Evolutionary conservation across 1,140 invertebrate genomes (phyloP), one percentile per base, ranked within the genome.

Genomic region (Papilio polyxenes): DNA sequence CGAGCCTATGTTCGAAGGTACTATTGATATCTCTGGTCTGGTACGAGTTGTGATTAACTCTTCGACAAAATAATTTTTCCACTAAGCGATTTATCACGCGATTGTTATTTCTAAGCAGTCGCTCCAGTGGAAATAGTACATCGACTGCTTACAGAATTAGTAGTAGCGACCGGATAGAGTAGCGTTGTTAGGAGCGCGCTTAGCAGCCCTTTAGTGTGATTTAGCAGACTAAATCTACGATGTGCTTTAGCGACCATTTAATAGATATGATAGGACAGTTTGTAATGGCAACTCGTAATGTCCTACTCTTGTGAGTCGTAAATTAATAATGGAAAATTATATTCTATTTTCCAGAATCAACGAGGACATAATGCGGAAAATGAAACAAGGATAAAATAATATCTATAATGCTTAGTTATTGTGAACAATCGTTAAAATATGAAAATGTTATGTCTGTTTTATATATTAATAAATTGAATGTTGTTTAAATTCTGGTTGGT

Each of bases 1-100:
- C 82, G 89, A 20, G 88, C 87, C 23, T 83, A 85, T 62, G 87
- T 91, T 59, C 81, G 84, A 76, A 87, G 87, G 91, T 92, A 82
- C 48, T 37, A 17, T 11, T 44, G 17, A 17, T 6, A 31, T 31
- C 23, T 31, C 23, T 31, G 23, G 17, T 6, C 15, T 56, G 13
- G 15, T 56, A 6, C 7, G 7, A 44, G 40, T 4, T 44, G 4
- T 44, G 40, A 7, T 44, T 44, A 0, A 44, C 40, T 44, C 40
- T 44, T 44, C 7, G 4, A 7, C 40, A 6, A 44, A 44, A 4
- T 44, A 31, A 44, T 44, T 6, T 44, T 44, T 44, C 7, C 40
- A 44, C 40, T 44, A 44, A 44, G 40, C 40, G 40, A 44, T 44
- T 44, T 44, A 44, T 44, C 40, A 44, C 40, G 7, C 40, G 40